A percentile compares a stretch with the other conserved stretches of the same genome.
phyloP scores from a whole-genome alignment of 2,888 invertebrate genomes.

The Brachypterus glaber region DNA sequence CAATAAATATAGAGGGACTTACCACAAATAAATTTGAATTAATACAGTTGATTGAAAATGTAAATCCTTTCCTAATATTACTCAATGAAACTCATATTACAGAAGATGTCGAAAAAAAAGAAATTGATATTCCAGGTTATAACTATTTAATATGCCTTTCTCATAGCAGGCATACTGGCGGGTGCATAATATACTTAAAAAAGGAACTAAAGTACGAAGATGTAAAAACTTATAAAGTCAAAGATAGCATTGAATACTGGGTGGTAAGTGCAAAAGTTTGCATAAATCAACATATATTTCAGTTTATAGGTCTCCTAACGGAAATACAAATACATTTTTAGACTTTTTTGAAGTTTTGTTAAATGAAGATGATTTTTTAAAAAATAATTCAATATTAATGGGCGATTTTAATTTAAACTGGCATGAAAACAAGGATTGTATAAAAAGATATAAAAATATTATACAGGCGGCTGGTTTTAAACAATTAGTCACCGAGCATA shows the following conservation, averaged over 20 bases:
- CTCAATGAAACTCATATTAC: not conserved
- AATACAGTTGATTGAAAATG: not conserved
- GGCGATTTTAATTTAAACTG: not conserved
- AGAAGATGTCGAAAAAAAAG: not conserved
- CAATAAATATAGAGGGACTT: not conserved
- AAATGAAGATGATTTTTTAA: not conserved
- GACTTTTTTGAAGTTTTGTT: not conserved
- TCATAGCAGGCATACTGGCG: not conserved
- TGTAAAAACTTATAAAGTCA: not conserved
- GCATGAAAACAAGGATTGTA: not conserved
- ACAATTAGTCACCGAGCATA: not conserved
- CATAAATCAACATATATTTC: not conserved
- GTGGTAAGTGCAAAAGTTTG: constrained; percentile 1
- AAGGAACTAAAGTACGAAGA: not conserved
- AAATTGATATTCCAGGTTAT: not conserved
- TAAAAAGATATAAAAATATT: not conserved
- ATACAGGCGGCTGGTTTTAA: constrained; percentile 1
- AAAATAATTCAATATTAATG: not conserved
- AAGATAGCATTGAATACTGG: no score
- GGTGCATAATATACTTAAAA: not conserved
- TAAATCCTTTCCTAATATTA: not conserved
- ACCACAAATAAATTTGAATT: not conserved
- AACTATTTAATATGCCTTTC: constrained; percentile 1
- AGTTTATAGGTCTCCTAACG: constrained; percentile 1
- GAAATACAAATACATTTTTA: not conserved